A percentile compares a stretch with the other conserved stretches of the same genome.
These are phyloP conservation scores for Halocynthia roretzi DNA, from an alignment of 23 tunicate species.

Conservation along the genomic window DNA sequence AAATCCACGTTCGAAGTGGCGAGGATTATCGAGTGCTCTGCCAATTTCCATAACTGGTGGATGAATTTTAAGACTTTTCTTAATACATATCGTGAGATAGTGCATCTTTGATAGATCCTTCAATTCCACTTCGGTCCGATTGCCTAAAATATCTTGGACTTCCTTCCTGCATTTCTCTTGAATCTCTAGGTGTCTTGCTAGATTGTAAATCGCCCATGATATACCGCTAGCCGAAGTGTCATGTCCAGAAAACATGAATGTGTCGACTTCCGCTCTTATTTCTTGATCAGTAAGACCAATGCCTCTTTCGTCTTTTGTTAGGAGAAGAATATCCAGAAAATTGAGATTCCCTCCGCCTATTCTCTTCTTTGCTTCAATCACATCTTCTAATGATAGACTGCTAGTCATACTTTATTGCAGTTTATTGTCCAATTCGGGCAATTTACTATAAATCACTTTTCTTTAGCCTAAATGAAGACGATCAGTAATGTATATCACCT, in stretches of 20 bases:
- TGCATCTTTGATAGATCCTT: neutral
- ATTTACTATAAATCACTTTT: no score
- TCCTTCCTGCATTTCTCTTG: slow-evolving; percentile 25
- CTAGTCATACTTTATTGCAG: neutral
- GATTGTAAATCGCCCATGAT: slow-evolving; percentile 23
- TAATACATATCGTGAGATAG: slow-evolving; percentile 17
- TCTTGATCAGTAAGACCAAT: slow-evolving; percentile 42
- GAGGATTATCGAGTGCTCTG: neutral
- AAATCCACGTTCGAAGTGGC: slow-evolving; percentile 3
- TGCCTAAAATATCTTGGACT: slow-evolving; percentile 9
- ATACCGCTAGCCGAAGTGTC: slow-evolving; percentile 70
- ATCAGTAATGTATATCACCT: no score
- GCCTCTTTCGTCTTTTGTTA: slow-evolving; percentile 49
- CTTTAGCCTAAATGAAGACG: no score
- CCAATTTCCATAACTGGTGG: slow-evolving; percentile 10
- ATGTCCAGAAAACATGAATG: slow-evolving; percentile 66
- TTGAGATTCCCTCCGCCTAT: no score
- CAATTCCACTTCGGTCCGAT: neutral
- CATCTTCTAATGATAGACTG: no score
- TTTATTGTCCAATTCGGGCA: no score
- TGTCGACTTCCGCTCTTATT: no score
- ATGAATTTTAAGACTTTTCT: slow-evolving; percentile 14
- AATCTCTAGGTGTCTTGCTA: slow-evolving; percentile 19
- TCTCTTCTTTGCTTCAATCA: neutral
- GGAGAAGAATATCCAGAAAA: slow-evolving; percentile 46